These are phyloP conservation scores for Herpailurus yagouaroundi DNA, from an alignment of 2,113 vertebrate species.

Conservation along the genomic window DNA sequence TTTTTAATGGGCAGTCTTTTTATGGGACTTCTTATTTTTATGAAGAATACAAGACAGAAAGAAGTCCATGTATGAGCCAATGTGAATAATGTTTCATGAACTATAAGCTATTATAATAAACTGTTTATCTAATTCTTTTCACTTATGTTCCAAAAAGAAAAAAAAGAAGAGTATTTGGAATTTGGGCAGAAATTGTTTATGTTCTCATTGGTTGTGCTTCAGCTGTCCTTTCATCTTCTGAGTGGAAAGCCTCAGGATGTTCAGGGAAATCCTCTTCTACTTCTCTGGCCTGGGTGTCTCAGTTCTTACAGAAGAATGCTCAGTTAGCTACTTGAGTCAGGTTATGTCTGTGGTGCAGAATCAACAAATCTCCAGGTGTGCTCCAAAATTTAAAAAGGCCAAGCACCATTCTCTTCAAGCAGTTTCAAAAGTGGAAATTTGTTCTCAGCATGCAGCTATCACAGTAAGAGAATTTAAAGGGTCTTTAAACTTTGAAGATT, in stretches of 20 bases:
- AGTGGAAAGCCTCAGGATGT: neutral
- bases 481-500: neutral
- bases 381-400: neutral
- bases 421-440: neutral
- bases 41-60: neutral
- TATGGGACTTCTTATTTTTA: neutral
- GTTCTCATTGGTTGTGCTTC: neutral
- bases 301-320: neutral
- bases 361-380: neutral
- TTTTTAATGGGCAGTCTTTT: neutral
- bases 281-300: neutral
- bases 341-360: neutral
- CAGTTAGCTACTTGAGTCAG: neutral
- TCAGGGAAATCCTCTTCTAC: neutral
- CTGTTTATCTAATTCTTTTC: neutral
- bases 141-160: neutral
- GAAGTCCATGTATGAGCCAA: neutral
- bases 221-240: neutral
- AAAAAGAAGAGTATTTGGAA: neutral
- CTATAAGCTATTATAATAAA: neutral
- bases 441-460: neutral
- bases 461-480: neutral
- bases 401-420: neutral
- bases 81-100: neutral
- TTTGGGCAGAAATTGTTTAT: neutral